A percentile compares a stretch with the other conserved stretches of the same genome.
Conservation (phyloP, 1,140 invertebrate genomes). For the Lordiphosa stackelbergi region DNA sequence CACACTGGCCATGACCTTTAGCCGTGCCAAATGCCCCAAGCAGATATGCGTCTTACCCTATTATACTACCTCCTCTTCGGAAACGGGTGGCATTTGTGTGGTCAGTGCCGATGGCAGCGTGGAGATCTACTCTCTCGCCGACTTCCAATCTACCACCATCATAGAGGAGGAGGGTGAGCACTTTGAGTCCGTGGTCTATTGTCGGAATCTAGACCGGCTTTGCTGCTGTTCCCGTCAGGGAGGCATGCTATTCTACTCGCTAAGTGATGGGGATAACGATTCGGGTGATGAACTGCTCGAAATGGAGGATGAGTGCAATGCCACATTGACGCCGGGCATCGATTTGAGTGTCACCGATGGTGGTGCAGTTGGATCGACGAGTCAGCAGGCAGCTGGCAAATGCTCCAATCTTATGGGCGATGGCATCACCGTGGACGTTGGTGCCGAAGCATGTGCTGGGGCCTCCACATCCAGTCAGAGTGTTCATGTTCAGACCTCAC, state of each 20-base stretch:
- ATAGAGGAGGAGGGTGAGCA: constrained; percentile 82
- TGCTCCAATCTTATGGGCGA: constrained; percentile 5
- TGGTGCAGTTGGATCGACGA: constrained; percentile 2
- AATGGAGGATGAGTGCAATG: constrained; percentile 80
- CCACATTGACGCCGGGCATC: constrained; percentile 59
- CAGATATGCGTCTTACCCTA: constrained; percentile 83
- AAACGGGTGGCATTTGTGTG: constrained; percentile 77
- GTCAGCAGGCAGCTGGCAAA: constrained; percentile 5
- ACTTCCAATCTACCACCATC: constrained; percentile 81
- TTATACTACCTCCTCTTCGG: constrained; percentile 18
- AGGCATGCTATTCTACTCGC: constrained; percentile 88
- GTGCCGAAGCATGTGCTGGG: constrained; percentile 17
- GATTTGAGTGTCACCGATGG: constrained; percentile 63
- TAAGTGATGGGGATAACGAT: constrained; percentile 84
- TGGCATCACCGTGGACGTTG: constrained; percentile 39
- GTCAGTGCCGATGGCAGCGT: constrained; percentile 85
- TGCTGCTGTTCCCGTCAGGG: constrained; percentile 89
- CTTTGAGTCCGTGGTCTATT: constrained; percentile 87
- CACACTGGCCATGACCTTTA: constrained; percentile 81
- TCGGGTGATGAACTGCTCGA: constrained; percentile 83
- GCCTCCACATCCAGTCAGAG: constrained; percentile 18
- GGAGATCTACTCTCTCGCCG: constrained; percentile 82
- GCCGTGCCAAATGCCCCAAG: constrained; percentile 81
- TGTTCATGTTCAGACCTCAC: constrained; percentile 47
- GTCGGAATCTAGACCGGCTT: constrained; percentile 88